Conservation (phyloP, 2,113 vertebrate genomes). For the Melanocharis versteri region DNA sequence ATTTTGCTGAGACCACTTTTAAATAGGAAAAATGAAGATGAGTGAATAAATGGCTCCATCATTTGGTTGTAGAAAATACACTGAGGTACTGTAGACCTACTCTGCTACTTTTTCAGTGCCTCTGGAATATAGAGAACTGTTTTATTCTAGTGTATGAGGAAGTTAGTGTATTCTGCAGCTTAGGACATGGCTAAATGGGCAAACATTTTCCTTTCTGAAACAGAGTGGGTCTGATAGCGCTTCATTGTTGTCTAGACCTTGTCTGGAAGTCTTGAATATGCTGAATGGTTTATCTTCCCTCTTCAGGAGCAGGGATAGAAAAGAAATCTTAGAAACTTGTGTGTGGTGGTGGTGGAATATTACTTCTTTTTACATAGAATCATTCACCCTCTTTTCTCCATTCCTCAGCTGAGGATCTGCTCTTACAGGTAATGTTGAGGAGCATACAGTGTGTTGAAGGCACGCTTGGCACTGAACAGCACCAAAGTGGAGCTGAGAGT, state of each 20-base stretch:
- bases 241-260: background rate
- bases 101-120: background rate
- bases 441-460: background rate
- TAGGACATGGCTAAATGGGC: fast-evolving
- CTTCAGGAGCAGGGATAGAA: background rate
- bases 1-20: background rate
- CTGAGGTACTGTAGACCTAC: background rate
- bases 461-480: background rate
- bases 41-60: background rate
- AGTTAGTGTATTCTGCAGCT: background rate
- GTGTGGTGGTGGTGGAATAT: background rate
- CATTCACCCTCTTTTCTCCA: background rate
- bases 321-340: background rate
- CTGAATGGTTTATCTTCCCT: background rate
- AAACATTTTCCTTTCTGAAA: background rate
- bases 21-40: background rate
- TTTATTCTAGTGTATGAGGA: background rate
- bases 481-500: background rate
- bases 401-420: background rate
- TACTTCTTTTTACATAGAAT: background rate
- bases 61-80: background rate
- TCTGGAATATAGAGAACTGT: background rate
- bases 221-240: background rate
- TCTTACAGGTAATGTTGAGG: background rate
- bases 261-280: background rate